Base-by-base conservation (phyloP, 2,888 invertebrate species). In the Andricus curvator region DNA sequence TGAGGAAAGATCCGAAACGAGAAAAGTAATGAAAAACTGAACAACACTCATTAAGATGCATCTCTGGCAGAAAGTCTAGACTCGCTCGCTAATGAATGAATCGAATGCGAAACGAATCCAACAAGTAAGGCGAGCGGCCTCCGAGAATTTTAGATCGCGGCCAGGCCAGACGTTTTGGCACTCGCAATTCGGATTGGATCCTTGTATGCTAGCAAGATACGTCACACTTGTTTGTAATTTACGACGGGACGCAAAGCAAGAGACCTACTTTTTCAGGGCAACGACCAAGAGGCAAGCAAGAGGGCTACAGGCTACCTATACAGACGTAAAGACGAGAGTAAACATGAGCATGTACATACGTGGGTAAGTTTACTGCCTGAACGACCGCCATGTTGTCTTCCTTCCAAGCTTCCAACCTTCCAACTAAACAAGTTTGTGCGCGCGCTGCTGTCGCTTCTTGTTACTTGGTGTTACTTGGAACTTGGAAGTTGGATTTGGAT, bases 341-440 rank as follows among this genome's bases (percentile, higher is more conserved):
- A 77, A 84, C 80, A 84, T 77, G 74, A 79, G 78, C 79, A 80
- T 78, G 84, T 83, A 85, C 86, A 70, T 84, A 85, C 87, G 83
- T 82, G 56, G 56, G 3, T 56, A 56, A 11, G 79, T 80, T 80
- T 44, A 79, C 78, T 64, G 65, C 68, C 64, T 65, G 48, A 22
- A 29, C n/a, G 15, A 78, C 81, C 78, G 85, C 87, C 87, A 86
- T 87, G 60, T 86, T 86, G 84, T 33, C 56, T 74, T 41, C 13
- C 41, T 41, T 13, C 41, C 9, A 13, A 37, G 37, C 37, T 37
- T 41, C 9, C 41, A 11, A 41, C 9, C 41, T 41, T 51, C 74
- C 74, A 74, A 74, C 74, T 74, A 56, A 56, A 33, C 56, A 74
- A 51, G 51, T 17, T 11, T 48, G 48, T 33, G 74, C 51, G 51